Base-by-base conservation (phyloP, 2,113 vertebrate species). In the Ptilorrhoa leucosticta region DNA sequence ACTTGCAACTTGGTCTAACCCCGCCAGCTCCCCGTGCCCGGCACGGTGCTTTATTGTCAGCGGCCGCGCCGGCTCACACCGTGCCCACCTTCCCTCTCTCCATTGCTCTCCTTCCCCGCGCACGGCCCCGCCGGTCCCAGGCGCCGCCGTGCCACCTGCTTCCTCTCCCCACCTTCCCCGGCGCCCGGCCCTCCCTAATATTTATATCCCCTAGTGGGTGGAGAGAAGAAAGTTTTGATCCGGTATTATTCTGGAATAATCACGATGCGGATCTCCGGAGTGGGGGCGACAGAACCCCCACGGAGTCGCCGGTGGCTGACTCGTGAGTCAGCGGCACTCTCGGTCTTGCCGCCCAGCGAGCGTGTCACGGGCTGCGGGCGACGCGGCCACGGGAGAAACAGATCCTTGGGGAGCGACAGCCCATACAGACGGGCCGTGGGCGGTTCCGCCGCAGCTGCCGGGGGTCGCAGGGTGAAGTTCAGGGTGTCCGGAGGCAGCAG, bases 151-250 rank as follows among this genome's bases (percentile, higher is more conserved):
- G 60, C 57, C 69, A 66, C 84, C 89, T 91, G 83, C 85, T 84
- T 61, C 65, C 26, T 58, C 42, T 70, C 40, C 63, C 44, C 48
- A 61, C 48, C 39, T 84, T 78, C 39, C 9, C 28, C 20, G 19
- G 27, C 15, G 60, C 61, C 28, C 10, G 48, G 60, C 78, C 88
- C 54, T 96, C 56, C 42, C 56, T 10, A 70, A 78, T 91, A 92
- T 90, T 76, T 89, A 60, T 89, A 66, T 83, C 21, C 22, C 47
- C 28, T 26, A 3, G 80, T 75, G 93, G 80, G 84, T 93, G 94
- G 75, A 78, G 95, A 75, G 51, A 90, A 97, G 85, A 96, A 97
- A 97, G 93, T 97, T 97, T 97, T 82, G 73, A 60, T 61, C 86
- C 13, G 14, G 53, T n/a, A 76, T 76, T 58, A 68, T 83, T 83